These are phyloP conservation scores for Trichacis sp. DNA, from an alignment of 2,888 invertebrate genomes.

Conservation along the genomic window DNA sequence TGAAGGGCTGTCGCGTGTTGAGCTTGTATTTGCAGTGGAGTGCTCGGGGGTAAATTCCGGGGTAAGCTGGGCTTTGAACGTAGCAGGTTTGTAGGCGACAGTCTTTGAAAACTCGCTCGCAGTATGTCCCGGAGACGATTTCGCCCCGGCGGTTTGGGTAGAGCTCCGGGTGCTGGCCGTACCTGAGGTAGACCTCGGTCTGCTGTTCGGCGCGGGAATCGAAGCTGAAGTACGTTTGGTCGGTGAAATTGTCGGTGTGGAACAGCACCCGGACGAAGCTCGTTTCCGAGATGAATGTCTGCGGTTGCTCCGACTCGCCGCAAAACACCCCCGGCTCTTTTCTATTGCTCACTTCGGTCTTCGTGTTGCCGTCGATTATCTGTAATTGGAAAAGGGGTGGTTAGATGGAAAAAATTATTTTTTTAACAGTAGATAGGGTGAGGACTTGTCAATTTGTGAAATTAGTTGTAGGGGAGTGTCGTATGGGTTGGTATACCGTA, in stretches of 20 bases:
- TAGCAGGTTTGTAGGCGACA: conserved; percentile 92
- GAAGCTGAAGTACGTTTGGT: conserved; percentile 90
- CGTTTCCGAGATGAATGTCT: conserved; percentile 94
- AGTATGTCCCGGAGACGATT: conserved; percentile 89
- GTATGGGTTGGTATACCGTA: too few species aligned
- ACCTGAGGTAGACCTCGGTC: conserved; percentile 88
- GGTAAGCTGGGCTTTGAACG: conserved; percentile 93
- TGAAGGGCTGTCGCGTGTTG: conserved; percentile 89
- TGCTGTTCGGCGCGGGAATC: conserved; percentile 91
- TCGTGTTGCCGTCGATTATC: conserved; percentile 92
- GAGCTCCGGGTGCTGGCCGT: conserved; percentile 93
- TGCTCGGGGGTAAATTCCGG: conserved; percentile 91
- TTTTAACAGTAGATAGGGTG: too few species aligned
- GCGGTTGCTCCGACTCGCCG: conserved; percentile 93
- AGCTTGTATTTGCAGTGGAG: conserved; percentile 91
- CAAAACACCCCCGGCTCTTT: conserved; percentile 92
- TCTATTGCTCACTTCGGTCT: conserved; percentile 88
- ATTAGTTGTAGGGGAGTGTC: too few species aligned
- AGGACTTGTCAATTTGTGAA: too few species aligned
- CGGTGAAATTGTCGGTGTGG: conserved; percentile 93
- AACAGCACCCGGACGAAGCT: conserved; percentile 92
- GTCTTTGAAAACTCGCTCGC: conserved; percentile 88
- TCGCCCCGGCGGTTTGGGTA: conserved; percentile 92
- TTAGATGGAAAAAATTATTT: too few species aligned
- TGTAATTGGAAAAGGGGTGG: too few species aligned